These are phyloP conservation scores for Atta texana DNA, from an alignment of 1,140 invertebrate genomes.

Conservation along the genomic window DNA sequence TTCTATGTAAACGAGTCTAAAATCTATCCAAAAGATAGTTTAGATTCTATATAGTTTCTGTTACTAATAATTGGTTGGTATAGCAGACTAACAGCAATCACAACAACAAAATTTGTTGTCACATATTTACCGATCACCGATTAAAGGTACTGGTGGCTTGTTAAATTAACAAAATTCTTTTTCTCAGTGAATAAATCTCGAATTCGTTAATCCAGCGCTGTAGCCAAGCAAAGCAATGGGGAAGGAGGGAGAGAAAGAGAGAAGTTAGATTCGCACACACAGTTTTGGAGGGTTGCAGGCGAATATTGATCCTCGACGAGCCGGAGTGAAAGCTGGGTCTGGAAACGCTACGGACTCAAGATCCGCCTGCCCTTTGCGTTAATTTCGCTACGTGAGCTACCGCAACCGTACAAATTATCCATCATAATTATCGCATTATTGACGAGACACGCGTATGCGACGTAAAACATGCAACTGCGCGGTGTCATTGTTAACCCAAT, in stretches of 20 bases:
- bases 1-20: no score
- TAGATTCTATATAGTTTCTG: no score
- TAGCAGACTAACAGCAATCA: no score
- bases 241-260: constrained; percentile 29
- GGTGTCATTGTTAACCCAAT: constrained; percentile 79
- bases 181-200: background rate
- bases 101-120: no score
- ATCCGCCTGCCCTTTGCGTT: constrained; percentile 8
- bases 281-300: constrained; percentile 79
- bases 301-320: constrained; percentile 82
- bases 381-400: background rate
- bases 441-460: constrained; percentile 29
- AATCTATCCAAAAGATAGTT: no score
- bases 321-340: constrained; percentile 74
- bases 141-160: no score
- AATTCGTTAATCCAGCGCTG: background rate
- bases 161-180: no score
- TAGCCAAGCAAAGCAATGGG: background rate
- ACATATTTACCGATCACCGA: no score
- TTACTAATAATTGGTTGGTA: no score
- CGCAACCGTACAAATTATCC: constrained; percentile 42
- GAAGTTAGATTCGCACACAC: constrained; percentile 67
- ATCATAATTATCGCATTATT: constrained; percentile 63
- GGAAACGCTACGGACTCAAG: constrained; percentile 60
- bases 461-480: constrained; percentile 74